Percentiles rank a stretch among this genome's conserved stretches.
Conservation (phyloP, 2,113 vertebrate species). For the Elephas maximus region DNA sequence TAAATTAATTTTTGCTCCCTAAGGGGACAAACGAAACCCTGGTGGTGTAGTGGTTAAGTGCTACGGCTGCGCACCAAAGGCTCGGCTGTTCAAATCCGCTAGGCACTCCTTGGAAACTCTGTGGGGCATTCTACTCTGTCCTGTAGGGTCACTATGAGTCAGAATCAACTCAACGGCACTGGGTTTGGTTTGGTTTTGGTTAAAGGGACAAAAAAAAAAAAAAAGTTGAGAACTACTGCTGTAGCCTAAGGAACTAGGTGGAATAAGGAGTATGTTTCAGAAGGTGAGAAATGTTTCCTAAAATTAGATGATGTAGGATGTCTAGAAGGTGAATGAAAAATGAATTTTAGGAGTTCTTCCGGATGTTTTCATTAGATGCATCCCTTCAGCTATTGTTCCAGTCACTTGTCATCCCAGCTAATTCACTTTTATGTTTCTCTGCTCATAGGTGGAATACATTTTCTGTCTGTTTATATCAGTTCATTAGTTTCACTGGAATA, state of each 20-base stretch:
- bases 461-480: not conserved
- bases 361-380: not conserved
- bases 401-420: not conserved
- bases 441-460: not conserved
- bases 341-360: not conserved
- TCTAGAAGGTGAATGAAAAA: not conserved
- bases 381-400: not conserved
- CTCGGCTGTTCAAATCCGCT: too few species aligned
- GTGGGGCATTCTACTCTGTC: too few species aligned
- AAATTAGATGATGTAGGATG: not conserved
- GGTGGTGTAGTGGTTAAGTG: too few species aligned
- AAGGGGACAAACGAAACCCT: not conserved
- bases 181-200: too few species aligned
- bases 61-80: too few species aligned
- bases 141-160: too few species aligned
- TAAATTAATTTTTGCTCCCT: not conserved
- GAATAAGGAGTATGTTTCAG: not conserved
- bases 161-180: too few species aligned
- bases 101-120: too few species aligned
- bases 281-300: slow-evolving; percentile 10
- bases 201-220: not conserved
- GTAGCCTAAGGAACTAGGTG: not conserved
- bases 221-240: not conserved
- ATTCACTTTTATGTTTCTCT: not conserved
- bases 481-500: not conserved